phyloP scores from a whole-genome alignment of 1,140 invertebrate species.

The Nephila pilipes region DNA sequence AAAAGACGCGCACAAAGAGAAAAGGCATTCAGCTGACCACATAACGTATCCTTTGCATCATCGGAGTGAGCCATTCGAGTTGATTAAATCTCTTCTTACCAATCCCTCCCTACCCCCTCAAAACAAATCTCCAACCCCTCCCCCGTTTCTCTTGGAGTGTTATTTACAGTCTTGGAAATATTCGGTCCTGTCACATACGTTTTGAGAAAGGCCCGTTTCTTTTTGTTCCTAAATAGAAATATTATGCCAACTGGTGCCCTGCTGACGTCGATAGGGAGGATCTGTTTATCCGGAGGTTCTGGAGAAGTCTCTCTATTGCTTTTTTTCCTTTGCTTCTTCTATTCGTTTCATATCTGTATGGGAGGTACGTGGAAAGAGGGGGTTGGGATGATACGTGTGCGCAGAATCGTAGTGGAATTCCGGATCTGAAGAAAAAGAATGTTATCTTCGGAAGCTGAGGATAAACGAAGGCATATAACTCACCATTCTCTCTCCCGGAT shows the following conservation, averaged over 20 bases:
- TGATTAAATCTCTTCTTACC: constrained; percentile 68
- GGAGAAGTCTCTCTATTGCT: background rate
- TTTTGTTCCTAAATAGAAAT: constrained; percentile 77
- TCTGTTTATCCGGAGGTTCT: constrained; percentile 67
- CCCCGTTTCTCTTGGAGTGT: constrained; percentile 41
- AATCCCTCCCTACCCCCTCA: background rate
- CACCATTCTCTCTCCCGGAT: background rate
- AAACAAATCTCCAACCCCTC: background rate
- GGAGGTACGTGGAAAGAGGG: background rate
- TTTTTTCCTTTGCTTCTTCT: constrained; percentile 1
- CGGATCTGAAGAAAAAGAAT: background rate
- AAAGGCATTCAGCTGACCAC: constrained; percentile 63
- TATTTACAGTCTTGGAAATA: constrained; percentile 73
- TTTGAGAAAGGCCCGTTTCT: constrained; percentile 65
- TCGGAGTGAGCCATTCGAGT: constrained; percentile 65
- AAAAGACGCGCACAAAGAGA: constrained; percentile 8
- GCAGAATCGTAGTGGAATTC: background rate
- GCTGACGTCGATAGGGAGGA: constrained; percentile 64
- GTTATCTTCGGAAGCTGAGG: constrained; percentile 23
- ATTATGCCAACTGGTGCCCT: constrained; percentile 71
- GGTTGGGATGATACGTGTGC: constrained; percentile 29
- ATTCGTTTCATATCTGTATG: constrained; percentile 16
- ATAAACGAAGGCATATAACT: constrained; percentile 17
- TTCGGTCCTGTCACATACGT: constrained; percentile 73
- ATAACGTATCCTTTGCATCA: constrained; percentile 73